Percentiles rank a stretch among this genome's conserved stretches.
These are phyloP conservation scores for Steinernema hermaphroditum DNA, from an alignment of 2,888 invertebrate species.

Conservation along the genomic window DNA sequence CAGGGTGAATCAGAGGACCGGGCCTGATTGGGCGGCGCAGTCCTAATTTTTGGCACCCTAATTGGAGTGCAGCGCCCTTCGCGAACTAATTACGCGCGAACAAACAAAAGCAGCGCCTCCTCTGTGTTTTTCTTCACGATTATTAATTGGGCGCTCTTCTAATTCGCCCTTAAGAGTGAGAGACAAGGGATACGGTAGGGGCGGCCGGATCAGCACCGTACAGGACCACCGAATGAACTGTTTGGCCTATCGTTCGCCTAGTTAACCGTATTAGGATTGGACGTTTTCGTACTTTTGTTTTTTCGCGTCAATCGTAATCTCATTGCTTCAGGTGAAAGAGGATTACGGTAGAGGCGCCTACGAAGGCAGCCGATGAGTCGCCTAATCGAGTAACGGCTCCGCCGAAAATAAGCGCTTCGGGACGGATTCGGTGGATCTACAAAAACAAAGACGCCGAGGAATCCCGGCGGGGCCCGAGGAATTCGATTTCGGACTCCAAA, in stretches of 20 bases:
- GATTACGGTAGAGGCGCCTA: slow-evolving; percentile 4
- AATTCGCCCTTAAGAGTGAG: too few relatives aligned
- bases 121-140: neutral
- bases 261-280: neutral
- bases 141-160: slow-evolving; percentile 1
- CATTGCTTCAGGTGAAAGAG: neutral
- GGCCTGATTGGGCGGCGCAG: too few relatives aligned
- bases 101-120: too few relatives aligned
- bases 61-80: slow-evolving; percentile 18
- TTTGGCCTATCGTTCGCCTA: neutral
- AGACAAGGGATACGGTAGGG: too few relatives aligned
- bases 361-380: neutral
- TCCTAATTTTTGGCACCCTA: slow-evolving; percentile 10
- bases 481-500: slow-evolving; percentile 18
- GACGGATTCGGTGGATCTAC: neutral
- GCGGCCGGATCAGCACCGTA: too few relatives aligned
- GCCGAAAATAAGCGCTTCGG: neutral
- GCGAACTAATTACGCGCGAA: neutral
- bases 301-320: neutral
- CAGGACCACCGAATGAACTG: too few relatives aligned
- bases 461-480: neutral
- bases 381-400: neutral
- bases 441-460: neutral
- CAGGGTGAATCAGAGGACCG: too few relatives aligned
- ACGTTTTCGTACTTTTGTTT: slow-evolving; percentile 19